Percentiles rank a stretch among this genome's conserved stretches.
Evolutionary conservation across 1,140 invertebrate species (phyloP).

Genomic region (Macrosteles quadrilineatus): DNA sequence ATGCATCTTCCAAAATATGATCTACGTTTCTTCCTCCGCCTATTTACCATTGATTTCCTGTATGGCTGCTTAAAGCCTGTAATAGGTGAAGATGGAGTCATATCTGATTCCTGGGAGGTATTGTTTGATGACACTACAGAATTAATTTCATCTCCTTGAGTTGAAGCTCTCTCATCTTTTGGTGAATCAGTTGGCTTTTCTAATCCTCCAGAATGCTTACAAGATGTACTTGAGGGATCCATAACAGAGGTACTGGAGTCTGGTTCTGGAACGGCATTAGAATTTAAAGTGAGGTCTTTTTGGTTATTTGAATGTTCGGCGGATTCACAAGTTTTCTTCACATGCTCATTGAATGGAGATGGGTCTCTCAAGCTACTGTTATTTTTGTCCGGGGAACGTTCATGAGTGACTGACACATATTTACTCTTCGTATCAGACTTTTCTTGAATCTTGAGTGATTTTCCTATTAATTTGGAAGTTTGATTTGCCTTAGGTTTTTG

Average conservation of each 20-base stretch:
- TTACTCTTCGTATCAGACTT: not conserved
- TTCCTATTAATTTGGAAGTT: not conserved
- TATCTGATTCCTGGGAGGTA: not conserved
- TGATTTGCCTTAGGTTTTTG: not conserved
- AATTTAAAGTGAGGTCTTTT: not conserved
- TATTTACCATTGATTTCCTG: slow-evolving; percentile 1
- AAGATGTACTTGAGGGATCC: not conserved
- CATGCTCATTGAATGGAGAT: not conserved
- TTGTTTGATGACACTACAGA: not conserved
- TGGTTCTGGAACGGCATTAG: slow-evolving; percentile 4
- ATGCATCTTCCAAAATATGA: not conserved
- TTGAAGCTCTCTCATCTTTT: not conserved
- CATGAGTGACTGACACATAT: not conserved
- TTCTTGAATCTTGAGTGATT: not conserved
- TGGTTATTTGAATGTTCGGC: not conserved
- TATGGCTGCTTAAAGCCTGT: not conserved
- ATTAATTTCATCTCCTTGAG: not conserved
- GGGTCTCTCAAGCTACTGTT: not conserved
- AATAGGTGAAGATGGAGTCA: not conserved
- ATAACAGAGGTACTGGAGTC: slow-evolving; percentile 1
- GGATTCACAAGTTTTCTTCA: not conserved
- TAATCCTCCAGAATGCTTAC: too few relatives aligned
- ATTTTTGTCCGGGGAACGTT: not conserved
- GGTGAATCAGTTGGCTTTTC: not conserved
- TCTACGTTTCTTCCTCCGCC: not conserved